Evolutionary conservation across 1,140 invertebrate species (phyloP).

Genomic region (Zaprionus ornatus): DNA sequence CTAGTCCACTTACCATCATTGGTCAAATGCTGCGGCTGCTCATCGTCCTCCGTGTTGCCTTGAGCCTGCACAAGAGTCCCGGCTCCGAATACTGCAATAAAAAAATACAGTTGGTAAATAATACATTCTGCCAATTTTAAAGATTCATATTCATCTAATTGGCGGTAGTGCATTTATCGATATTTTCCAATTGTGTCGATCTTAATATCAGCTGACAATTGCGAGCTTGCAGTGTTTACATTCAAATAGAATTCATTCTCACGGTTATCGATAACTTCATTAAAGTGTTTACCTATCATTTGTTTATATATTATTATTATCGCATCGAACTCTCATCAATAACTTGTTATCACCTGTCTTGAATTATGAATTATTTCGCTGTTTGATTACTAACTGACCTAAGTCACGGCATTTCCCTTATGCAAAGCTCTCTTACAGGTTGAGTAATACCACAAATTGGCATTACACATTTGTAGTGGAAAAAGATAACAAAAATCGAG

Average conservation of each 20-base stretch:
- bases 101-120: not conserved
- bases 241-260: not conserved
- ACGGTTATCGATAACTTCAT: not conserved
- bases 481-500: slow-evolving; percentile 44
- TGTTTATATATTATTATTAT: not conserved
- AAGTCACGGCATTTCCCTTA: slow-evolving; percentile 27
- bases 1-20: slow-evolving; percentile 75
- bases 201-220: not conserved
- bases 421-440: slow-evolving; percentile 53
- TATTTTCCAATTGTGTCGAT: not conserved
- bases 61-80: not conserved
- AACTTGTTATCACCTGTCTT: too few species aligned
- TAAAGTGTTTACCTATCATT: too few species aligned
- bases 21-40: slow-evolving; percentile 68
- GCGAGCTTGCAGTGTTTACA: not conserved
- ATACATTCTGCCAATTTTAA: not conserved
- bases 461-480: slow-evolving; percentile 60
- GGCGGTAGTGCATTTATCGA: not conserved
- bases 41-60: slow-evolving; percentile 48
- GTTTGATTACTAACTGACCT: slow-evolving; percentile 40
- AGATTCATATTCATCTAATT: not conserved
- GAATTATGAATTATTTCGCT: not conserved
- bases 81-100: slow-evolving; percentile 32
- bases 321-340: too few species aligned
- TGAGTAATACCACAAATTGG: slow-evolving; percentile 73